These are phyloP conservation scores for Odocoileus hemionus DNA, from an alignment of 2,113 vertebrate genomes.

Conservation along the genomic window DNA sequence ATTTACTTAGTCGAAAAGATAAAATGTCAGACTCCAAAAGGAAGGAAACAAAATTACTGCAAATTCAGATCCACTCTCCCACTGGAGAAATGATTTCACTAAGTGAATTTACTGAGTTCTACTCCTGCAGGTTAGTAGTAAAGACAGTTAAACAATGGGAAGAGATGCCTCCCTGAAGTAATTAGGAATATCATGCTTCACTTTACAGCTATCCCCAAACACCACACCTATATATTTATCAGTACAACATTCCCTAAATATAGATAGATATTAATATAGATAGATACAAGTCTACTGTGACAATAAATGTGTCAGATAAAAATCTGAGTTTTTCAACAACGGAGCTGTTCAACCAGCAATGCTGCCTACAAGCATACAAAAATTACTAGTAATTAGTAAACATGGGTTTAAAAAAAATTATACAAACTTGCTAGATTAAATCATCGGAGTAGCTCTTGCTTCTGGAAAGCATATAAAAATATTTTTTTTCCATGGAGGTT, in stretches of 20 bases:
- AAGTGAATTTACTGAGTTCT: background rate
- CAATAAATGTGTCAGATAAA: constrained; percentile 8
- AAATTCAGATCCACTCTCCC: background rate
- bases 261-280: background rate
- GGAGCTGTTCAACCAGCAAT: background rate
- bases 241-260: background rate
- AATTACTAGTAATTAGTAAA: background rate
- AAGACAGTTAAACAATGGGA: background rate
- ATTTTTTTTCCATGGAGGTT: background rate
- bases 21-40: constrained; percentile 48
- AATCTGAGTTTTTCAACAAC: background rate
- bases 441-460: background rate
- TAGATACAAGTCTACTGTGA: background rate
- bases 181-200: background rate
- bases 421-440: background rate
- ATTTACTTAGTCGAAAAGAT: constrained; percentile 31
- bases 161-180: background rate
- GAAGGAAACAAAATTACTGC: constrained; percentile 42
- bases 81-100: background rate
- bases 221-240: background rate
- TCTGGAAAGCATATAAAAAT: background rate
- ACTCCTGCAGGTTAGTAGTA: background rate
- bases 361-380: background rate
- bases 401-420: background rate
- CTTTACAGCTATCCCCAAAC: background rate